Evolutionary conservation across 2,113 vertebrate genomes (phyloP).

Genomic region (Bungarus multicinctus): DNA sequence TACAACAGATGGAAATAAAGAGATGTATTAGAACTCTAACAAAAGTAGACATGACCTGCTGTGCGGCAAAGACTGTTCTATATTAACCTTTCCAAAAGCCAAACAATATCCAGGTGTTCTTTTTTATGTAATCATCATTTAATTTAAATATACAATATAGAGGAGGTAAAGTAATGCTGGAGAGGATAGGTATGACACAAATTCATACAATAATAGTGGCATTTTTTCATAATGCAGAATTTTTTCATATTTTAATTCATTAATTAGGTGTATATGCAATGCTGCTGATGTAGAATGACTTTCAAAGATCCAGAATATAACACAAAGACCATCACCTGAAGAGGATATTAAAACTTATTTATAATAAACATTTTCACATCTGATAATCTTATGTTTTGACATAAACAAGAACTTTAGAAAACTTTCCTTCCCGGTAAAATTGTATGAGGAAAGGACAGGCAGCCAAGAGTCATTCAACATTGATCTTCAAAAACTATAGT

Average conservation of each 20-base stretch:
- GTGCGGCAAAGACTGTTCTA: conserved; percentile 6
- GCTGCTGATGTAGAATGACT: conserved; percentile 18
- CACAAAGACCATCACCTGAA: neutral
- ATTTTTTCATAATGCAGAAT: conserved; percentile 17
- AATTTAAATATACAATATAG: conserved; percentile 19
- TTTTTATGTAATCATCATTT: neutral
- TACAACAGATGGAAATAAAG: conserved; percentile 49
- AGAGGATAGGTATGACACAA: neutral
- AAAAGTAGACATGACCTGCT: conserved; percentile 18
- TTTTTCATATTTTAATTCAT: conserved; percentile 25
- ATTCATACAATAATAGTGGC: neutral
- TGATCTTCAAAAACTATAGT: neutral
- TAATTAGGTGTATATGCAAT: conserved; percentile 28
- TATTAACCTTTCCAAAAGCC: neutral
- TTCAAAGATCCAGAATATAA: neutral
- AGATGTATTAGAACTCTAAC: conserved; percentile 37
- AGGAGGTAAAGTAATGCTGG: neutral
- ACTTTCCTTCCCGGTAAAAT: neutral
- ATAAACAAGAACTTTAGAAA: neutral
- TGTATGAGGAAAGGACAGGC: neutral
- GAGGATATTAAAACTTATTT: neutral
- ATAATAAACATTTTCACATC: neutral
- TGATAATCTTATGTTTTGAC: neutral
- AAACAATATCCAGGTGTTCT: neutral
- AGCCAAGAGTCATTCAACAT: neutral